Percentiles rank a stretch among this genome's conserved stretches.
Conservation (phyloP, 64 coral and sea anemone genomes). For the Montipora foliosa region DNA sequence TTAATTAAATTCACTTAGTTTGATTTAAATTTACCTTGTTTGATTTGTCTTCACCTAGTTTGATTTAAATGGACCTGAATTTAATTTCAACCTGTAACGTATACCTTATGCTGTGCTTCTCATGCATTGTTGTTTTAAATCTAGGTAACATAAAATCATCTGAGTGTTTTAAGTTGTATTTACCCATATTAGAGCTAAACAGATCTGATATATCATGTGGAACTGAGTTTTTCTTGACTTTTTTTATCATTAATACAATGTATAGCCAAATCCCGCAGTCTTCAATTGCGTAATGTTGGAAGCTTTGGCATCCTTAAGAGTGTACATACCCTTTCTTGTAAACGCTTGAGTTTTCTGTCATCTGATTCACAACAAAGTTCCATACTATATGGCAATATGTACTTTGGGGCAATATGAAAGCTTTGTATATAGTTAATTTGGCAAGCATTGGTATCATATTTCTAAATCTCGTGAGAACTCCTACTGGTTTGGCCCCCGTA, state of each 20-base stretch:
- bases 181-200: not conserved
- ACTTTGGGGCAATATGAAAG: constrained; percentile 19
- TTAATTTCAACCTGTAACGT: too few species aligned
- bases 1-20: too few species aligned
- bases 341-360: constrained; percentile 25
- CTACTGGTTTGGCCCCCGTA: too few species aligned
- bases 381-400: constrained; percentile 40
- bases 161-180: not conserved
- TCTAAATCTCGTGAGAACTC: not conserved
- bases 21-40: too few species aligned
- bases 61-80: too few species aligned
- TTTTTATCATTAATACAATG: not conserved
- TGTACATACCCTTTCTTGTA: constrained; percentile 2
- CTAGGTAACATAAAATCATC: too few species aligned
- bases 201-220: not conserved
- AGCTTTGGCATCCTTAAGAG: not conserved
- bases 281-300: not conserved
- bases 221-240: not conserved
- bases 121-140: too few species aligned
- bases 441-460: not conserved
- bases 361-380: constrained; percentile 4
- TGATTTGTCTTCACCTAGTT: too few species aligned
- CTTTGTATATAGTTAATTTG: constrained; percentile 43
- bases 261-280: not conserved
- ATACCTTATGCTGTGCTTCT: too few species aligned